These are phyloP conservation scores for Gopherus flavomarginatus DNA, from an alignment of 2,113 vertebrate species.

Conservation along the genomic window DNA sequence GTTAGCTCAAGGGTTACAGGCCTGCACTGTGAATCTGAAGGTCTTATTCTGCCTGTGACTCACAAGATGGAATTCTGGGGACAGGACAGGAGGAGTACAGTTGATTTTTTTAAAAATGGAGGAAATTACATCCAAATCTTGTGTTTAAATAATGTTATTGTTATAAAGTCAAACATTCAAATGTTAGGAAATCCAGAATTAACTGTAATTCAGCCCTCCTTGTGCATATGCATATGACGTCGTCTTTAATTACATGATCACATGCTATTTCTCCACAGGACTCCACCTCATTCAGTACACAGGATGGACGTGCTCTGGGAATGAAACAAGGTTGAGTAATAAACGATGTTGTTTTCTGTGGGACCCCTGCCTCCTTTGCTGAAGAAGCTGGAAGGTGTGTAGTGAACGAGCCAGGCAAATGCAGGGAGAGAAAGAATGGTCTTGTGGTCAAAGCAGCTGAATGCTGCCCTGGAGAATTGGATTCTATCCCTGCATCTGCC, in stretches of 20 bases:
- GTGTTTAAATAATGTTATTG: not conserved
- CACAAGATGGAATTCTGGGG: not conserved
- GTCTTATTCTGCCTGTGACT: not conserved
- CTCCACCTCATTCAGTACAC: not conserved
- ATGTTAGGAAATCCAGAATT: not conserved
- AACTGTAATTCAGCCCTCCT: not conserved
- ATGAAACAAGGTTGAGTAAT: not conserved
- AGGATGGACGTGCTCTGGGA: not conserved
- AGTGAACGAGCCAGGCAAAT: not conserved
- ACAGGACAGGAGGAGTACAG: too few species aligned
- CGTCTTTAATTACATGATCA: not conserved
- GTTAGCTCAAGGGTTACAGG: not conserved
- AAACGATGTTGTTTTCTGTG: not conserved
- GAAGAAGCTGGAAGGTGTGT: not conserved
- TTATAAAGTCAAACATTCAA: not conserved
- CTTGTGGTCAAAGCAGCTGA: not conserved
- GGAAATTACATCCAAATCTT: not conserved
- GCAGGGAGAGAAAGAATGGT: not conserved
- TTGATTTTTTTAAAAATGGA: too few species aligned
- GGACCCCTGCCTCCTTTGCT: not conserved
- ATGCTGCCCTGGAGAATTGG: not conserved
- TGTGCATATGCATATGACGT: not conserved
- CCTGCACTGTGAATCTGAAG: not conserved
- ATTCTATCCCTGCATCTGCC: not conserved
- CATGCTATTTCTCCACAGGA: not conserved